Percentiles rank a stretch among this genome's conserved stretches.
phyloP scores from a whole-genome alignment of 2,113 vertebrate species.

The Melospiza melodia region DNA sequence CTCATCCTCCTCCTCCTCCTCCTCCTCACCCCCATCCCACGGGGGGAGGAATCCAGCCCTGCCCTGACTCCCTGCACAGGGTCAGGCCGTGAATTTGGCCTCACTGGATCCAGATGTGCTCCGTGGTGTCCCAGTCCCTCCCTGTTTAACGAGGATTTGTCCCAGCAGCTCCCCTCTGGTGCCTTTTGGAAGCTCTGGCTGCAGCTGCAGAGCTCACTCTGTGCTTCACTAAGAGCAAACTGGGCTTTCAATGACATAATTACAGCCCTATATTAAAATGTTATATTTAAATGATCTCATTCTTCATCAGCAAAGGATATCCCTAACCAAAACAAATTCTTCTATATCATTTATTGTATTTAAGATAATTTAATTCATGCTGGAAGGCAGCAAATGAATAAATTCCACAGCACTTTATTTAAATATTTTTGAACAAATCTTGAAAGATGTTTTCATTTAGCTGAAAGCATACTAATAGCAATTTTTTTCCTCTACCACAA shows the following conservation, averaged over 20 bases:
- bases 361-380: conserved; percentile 61
- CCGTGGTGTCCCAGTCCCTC: not conserved
- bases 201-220: not conserved
- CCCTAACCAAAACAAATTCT: conserved; percentile 57
- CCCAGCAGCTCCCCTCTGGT: not conserved
- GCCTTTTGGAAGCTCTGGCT: not conserved
- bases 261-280: conserved; percentile 46
- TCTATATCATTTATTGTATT: conserved; percentile 59
- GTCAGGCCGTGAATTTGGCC: not conserved
- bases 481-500: conserved; percentile 59
- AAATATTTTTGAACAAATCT: conserved; percentile 77
- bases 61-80: accelerated
- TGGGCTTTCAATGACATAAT: conserved; percentile 36
- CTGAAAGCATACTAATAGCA: conserved; percentile 76
- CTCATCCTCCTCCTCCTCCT: not conserved
- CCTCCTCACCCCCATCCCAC: not conserved
- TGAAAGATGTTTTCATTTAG: conserved; percentile 75
- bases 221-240: not conserved
- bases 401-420: conserved; percentile 73
- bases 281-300: conserved; percentile 49
- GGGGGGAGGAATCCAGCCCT: not conserved
- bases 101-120: not conserved
- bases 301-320: conserved; percentile 55
- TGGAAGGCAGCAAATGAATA: conserved; percentile 61
- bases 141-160: not conserved